Conservation (phyloP, 2,797 vertebrate species). For the Scomberomorus guttatus region DNA sequence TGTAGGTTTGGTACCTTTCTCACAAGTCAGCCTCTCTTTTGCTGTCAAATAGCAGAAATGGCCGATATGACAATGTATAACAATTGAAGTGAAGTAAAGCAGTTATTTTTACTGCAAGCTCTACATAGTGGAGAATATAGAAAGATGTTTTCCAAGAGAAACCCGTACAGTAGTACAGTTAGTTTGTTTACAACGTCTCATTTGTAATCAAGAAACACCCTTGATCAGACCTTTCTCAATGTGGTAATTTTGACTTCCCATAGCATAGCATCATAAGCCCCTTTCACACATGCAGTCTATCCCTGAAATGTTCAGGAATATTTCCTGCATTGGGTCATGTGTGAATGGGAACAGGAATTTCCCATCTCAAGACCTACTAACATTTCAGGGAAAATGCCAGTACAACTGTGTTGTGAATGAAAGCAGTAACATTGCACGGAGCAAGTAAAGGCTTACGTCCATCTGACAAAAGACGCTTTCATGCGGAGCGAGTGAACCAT, state of each 20-base stretch:
- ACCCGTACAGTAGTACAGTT: background rate
- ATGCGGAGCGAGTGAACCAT: too few species aligned
- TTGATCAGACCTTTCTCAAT: background rate
- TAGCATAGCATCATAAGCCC: background rate
- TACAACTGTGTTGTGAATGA: too few species aligned
- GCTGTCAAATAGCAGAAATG: background rate
- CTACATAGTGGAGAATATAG: background rate
- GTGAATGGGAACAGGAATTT: too few species aligned
- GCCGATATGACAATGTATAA: background rate
- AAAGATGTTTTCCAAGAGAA: background rate
- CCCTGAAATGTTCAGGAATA: too few species aligned
- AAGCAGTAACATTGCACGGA: too few species aligned
- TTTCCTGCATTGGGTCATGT: too few species aligned
- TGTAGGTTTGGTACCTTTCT: constrained; percentile 24
- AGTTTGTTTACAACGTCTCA: background rate
- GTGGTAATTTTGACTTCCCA: background rate
- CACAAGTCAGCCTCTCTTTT: background rate
- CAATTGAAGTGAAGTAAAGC: background rate
- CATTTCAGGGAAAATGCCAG: too few species aligned
- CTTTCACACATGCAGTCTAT: too few species aligned
- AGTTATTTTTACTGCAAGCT: background rate
- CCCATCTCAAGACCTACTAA: too few species aligned
- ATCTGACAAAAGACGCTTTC: too few species aligned
- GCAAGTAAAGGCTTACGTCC: too few species aligned
- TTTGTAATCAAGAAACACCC: background rate